These are phyloP conservation scores for Tyria jacobaeae DNA, from an alignment of 2,888 invertebrate species.

Conservation along the genomic window DNA sequence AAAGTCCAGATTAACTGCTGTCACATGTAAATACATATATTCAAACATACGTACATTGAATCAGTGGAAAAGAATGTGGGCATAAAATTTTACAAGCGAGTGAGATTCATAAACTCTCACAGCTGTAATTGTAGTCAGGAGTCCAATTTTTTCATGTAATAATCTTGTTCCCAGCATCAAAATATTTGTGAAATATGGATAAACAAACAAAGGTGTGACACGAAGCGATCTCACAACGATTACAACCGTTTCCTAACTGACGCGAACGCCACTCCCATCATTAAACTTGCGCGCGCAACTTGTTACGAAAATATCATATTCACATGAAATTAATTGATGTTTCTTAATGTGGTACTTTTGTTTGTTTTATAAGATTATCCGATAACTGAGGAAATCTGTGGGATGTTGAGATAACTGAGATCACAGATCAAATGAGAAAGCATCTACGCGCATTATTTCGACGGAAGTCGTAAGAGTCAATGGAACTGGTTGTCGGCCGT, in stretches of 20 bases:
- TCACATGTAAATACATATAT: no score
- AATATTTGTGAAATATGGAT: constrained; percentile 24
- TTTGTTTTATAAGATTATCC: constrained; percentile 45
- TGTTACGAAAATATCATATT: constrained; percentile 52
- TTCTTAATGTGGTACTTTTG: constrained; percentile 43
- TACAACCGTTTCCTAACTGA: constrained; percentile 32
- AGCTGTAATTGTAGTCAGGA: neutral
- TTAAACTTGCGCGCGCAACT: constrained; percentile 38
- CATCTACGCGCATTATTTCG: constrained; percentile 24
- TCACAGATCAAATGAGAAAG: constrained; percentile 14
- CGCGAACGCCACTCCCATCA: constrained; percentile 45
- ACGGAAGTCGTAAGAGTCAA: constrained; percentile 35
- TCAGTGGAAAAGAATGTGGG: no score
- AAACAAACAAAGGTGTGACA: constrained; percentile 24
- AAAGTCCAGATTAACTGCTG: no score
- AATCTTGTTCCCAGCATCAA: neutral
- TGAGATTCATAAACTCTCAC: no score
- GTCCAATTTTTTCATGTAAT: neutral
- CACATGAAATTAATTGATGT: constrained; percentile 53
- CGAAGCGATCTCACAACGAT: constrained; percentile 28
- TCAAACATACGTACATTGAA: no score
- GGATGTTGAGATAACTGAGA: constrained; percentile 16
- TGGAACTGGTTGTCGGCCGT: constrained; percentile 18
- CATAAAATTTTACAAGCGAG: no score
- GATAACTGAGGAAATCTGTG: constrained; percentile 40